Evolutionary conservation across 2,113 vertebrate species (phyloP).

Genomic region (Alaudala cheleensis): DNA sequence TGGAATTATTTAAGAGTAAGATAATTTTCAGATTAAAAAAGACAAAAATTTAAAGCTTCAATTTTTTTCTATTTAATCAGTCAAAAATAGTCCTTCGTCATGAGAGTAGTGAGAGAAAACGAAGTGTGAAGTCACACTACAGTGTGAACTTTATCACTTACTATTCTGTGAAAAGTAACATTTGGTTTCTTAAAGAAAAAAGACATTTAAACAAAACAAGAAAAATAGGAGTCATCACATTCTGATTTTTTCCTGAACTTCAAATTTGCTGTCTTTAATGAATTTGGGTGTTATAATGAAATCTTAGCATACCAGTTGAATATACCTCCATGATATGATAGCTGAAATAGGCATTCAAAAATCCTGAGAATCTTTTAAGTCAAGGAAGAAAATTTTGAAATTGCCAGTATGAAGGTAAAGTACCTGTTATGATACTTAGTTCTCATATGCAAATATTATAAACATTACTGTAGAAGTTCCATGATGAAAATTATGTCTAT

Average conservation of each 20-base stretch:
- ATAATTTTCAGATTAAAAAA: not conserved
- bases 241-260: not conserved
- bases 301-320: not conserved
- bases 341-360: not conserved
- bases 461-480: not conserved
- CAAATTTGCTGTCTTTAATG: not conserved
- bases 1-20: not conserved
- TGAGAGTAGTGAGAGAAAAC: not conserved
- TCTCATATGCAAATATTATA: not conserved
- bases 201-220: not conserved
- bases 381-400: not conserved
- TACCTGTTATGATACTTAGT: not conserved
- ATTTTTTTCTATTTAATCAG: not conserved
- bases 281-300: not conserved
- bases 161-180: not conserved
- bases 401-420: not conserved
- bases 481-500: not conserved
- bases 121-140: not conserved
- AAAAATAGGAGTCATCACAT: not conserved
- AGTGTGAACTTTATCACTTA: not conserved
- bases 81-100: not conserved
- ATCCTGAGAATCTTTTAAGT: not conserved
- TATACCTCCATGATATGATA: not conserved
- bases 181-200: slow-evolving; percentile 9
- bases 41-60: not conserved